These are phyloP conservation scores for Miopithecus talapoin DNA, from an alignment of 2,797 vertebrate genomes.

Conservation along the genomic window DNA sequence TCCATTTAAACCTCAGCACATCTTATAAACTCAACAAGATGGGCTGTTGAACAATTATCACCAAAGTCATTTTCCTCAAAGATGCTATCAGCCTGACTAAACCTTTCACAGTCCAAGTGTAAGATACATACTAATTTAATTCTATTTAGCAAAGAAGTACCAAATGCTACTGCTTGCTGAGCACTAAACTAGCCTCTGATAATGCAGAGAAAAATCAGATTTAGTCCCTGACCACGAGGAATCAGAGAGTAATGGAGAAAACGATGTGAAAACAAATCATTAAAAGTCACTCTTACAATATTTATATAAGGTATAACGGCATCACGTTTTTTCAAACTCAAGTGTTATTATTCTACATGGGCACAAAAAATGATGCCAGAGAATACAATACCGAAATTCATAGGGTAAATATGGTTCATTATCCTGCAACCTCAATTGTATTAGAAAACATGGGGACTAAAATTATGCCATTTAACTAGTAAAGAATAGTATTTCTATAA, in stretches of 20 bases:
- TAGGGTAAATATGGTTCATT: neutral
- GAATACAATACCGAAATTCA: neutral
- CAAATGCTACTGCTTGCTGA: neutral
- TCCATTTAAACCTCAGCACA: neutral
- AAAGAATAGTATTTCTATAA: neutral
- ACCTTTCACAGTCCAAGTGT: neutral
- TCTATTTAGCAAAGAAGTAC: constrained; percentile 19
- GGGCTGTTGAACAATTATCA: neutral
- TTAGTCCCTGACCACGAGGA: neutral
- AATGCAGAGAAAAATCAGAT: neutral
- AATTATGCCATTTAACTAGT: neutral
- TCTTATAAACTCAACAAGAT: constrained; percentile 9
- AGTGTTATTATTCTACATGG: neutral
- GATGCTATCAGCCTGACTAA: neutral
- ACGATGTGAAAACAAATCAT: neutral
- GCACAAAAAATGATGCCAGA: neutral
- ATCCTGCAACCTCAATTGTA: neutral
- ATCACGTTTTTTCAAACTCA: constrained; percentile 13
- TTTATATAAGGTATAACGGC: neutral
- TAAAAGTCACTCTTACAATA: constrained; percentile 40
- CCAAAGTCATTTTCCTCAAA: constrained; percentile 23
- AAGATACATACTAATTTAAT: constrained; percentile 22
- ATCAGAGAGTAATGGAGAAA: neutral
- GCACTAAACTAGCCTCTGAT: neutral
- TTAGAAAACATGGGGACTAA: neutral